phyloP scores from a whole-genome alignment of 2,888 invertebrate genomes.

The Scotopteryx bipunctaria region DNA sequence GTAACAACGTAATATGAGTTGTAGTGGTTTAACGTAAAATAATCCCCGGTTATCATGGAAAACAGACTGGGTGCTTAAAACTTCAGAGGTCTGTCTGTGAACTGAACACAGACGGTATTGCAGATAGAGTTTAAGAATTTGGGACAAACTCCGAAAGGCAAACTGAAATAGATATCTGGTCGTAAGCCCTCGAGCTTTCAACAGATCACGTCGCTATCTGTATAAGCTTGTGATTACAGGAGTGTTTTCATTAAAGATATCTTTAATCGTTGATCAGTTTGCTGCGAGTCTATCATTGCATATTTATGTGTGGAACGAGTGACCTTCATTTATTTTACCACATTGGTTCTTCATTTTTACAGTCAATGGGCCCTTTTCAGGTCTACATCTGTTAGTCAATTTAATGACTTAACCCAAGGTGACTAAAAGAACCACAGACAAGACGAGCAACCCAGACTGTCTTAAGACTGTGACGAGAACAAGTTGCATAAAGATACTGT shows the following conservation, averaged over 20 bases:
- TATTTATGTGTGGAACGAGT: background rate
- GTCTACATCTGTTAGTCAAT: too few relatives aligned
- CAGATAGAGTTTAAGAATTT: constrained; percentile 11
- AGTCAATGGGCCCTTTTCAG: too few relatives aligned
- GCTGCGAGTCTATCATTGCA: constrained; percentile 23
- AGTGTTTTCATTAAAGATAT: constrained; percentile 26
- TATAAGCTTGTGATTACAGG: constrained; percentile 15
- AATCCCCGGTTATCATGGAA: constrained; percentile 17
- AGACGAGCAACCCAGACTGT: too few relatives aligned
- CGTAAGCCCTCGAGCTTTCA: constrained; percentile 10
- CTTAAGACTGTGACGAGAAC: background rate
- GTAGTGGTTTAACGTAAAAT: constrained; percentile 12
- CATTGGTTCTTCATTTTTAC: too few relatives aligned
- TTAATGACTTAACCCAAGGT: too few relatives aligned
- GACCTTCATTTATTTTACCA: background rate
- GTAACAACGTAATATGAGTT: constrained; percentile 10
- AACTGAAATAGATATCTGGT: too few relatives aligned
- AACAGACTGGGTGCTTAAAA: constrained; percentile 11
- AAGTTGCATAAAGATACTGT: background rate
- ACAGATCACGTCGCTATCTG: constrained; percentile 11
- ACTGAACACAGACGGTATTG: constrained; percentile 3
- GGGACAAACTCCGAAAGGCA: background rate
- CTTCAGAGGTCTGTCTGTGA: constrained; percentile 6
- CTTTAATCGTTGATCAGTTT: constrained; percentile 17
- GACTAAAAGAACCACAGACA: too few relatives aligned